Evolutionary conservation across 2,113 vertebrate species (phyloP).

Genomic region (Genyomyrus donnyi): DNA sequence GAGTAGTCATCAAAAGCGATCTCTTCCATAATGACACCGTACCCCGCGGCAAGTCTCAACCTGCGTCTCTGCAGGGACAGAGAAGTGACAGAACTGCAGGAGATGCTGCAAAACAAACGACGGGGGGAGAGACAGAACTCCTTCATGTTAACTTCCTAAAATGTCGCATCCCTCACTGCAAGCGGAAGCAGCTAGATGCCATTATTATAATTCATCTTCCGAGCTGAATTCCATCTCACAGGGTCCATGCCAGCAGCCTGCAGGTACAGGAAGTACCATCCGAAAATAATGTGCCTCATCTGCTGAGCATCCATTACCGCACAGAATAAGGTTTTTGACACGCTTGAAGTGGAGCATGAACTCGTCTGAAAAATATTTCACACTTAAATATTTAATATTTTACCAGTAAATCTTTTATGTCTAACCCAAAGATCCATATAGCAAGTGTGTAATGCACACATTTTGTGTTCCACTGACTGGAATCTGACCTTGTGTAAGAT

Average conservation of each 20-base stretch:
- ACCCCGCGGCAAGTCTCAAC: background rate
- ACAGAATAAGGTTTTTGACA: background rate
- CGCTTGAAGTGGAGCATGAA: background rate
- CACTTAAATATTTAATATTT: background rate
- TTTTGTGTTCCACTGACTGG: background rate
- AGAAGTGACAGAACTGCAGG: background rate
- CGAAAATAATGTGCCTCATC: background rate
- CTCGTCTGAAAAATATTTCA: background rate
- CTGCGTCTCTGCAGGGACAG: background rate
- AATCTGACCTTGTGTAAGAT: background rate
- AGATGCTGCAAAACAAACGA: background rate
- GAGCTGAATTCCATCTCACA: background rate
- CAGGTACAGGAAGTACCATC: background rate
- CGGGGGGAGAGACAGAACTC: background rate
- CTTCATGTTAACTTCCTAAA: background rate
- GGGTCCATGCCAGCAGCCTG: background rate
- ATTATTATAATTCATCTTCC: conserved; percentile 15
- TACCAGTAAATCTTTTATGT: background rate
- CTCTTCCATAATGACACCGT: background rate
- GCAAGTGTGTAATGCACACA: background rate
- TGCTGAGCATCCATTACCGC: background rate
- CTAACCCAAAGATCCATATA: background rate
- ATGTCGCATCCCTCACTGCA: background rate
- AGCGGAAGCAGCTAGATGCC: background rate
- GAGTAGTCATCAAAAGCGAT: background rate